A percentile compares a stretch with the other conserved stretches of the same genome.
Evolutionary conservation across 2,888 invertebrate species (phyloP).

Genomic region (Dasypogon diadema): DNA sequence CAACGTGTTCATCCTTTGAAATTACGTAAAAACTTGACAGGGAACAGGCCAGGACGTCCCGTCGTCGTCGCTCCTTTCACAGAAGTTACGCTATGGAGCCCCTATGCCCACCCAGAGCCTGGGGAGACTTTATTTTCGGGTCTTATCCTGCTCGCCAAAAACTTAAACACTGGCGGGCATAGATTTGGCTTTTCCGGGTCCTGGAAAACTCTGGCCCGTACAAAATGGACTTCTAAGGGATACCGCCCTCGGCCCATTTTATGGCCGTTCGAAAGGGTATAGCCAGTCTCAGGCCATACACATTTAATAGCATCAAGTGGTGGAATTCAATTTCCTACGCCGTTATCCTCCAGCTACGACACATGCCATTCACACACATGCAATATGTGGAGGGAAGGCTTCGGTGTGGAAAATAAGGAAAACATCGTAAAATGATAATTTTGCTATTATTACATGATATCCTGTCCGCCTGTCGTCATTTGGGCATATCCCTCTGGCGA

Average conservation of each 20-base stretch:
- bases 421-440: constrained; percentile 49
- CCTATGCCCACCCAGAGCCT: not conserved
- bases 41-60: not conserved
- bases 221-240: constrained; percentile 31
- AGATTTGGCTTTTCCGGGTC: not conserved
- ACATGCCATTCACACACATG: constrained; percentile 21
- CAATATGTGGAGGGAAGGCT: not conserved
- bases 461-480: constrained; percentile 44
- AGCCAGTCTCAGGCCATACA: not conserved
- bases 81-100: too few species aligned
- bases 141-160: not conserved
- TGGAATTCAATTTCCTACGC: constrained; percentile 48
- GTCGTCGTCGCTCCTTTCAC: not conserved
- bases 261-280: not conserved
- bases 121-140: constrained; percentile 16
- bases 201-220: not conserved
- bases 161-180: constrained; percentile 12
- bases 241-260: constrained; percentile 3
- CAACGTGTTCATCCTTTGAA: constrained; percentile 36
- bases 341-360: constrained; percentile 32
- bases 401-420: constrained; percentile 9
- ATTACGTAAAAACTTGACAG: not conserved
- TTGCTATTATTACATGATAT: constrained; percentile 50
- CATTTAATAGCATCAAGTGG: constrained; percentile 50
- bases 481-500: constrained; percentile 32